Evolutionary conservation across 2,888 invertebrate species (phyloP), one percentile per base, ranked within the genome.

Genomic region (Xanthia icteritia): DNA sequence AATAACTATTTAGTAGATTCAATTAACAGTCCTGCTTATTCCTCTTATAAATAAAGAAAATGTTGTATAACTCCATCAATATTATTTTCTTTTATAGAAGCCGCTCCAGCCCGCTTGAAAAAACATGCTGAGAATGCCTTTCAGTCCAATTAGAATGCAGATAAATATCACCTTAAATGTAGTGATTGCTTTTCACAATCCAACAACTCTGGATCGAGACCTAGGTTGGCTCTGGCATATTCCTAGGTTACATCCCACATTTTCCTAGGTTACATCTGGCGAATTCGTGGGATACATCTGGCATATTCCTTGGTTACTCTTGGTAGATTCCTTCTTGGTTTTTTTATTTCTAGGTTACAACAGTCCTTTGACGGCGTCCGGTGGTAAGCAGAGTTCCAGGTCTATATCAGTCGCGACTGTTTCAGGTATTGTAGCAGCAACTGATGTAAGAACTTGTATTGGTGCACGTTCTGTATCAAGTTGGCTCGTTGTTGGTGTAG

Each of bases 371-470:
- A 31, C n/a, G 58, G 9, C 5, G 17, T 36, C 1, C 17, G 23
- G 61, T 39, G n/a, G n/a, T 56, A 9, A 48, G 54, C 20, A 58
- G 48, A n/a, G 64, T 23, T 3, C 31, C 17, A 56, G 54, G 39
- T 58, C 60, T 89, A 99, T 90, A 99, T 99, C 86, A 99, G 98
- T 86, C 99, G 96, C 65, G 99, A 98, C 92, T 98, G 98, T 91
- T 98, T 98, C 86, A 99, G 96, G 95, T 99, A 99, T 90, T 98
- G 98, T 78, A 99, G 97, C 64, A 99, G 97, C 72, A 99, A 97
- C 88, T 98, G 98, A 93, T 99, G 98, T 69, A 99, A 97, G 94
- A 99, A 99, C 93, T 98, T 97, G 96, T 99, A 99, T 93, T 99
- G 99, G 81, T 98, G 98, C 82, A 99, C 97, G 76, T 98, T 98